These are phyloP conservation scores for Cyaniris semiargus DNA, from an alignment of 2,888 invertebrate genomes.

Conservation along the genomic window DNA sequence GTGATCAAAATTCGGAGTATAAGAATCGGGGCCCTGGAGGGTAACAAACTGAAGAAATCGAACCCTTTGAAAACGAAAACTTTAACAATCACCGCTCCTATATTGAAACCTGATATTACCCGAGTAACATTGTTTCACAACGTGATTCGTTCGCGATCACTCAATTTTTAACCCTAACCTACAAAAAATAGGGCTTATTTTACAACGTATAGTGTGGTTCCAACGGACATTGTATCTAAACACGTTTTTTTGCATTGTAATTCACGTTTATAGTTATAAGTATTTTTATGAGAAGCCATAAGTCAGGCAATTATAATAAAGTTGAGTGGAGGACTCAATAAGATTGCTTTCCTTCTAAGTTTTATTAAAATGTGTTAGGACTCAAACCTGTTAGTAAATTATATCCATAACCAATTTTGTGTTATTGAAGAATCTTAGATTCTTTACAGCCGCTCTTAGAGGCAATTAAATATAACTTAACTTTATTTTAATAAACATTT, in stretches of 20 bases:
- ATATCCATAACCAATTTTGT: background rate
- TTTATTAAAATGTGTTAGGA: background rate
- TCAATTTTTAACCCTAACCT: background rate
- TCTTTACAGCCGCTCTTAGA: too few relatives aligned
- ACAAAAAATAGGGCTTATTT: background rate
- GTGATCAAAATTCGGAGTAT: background rate
- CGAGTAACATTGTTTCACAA: conserved; percentile 37
- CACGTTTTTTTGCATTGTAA: conserved; percentile 25
- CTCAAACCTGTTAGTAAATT: background rate
- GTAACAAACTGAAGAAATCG: conserved; percentile 35
- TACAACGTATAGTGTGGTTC: background rate
- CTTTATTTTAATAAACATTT: too few relatives aligned
- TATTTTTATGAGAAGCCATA: conserved; percentile 17
- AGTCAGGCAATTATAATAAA: conserved; percentile 4
- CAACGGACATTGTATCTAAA: conserved; percentile 22
- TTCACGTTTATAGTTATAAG: conserved; percentile 1
- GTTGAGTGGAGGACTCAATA: background rate
- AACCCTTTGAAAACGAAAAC: conserved; percentile 48
- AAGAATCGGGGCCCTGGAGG: background rate
- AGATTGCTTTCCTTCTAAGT: background rate
- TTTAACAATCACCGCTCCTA: conserved; percentile 49
- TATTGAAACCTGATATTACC: conserved; percentile 46
- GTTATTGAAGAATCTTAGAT: background rate
- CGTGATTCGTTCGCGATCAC: background rate
- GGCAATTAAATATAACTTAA: too few relatives aligned